These are phyloP conservation scores for Lacanobia wlatinum DNA, from an alignment of 2,888 invertebrate species.

Conservation along the genomic window DNA sequence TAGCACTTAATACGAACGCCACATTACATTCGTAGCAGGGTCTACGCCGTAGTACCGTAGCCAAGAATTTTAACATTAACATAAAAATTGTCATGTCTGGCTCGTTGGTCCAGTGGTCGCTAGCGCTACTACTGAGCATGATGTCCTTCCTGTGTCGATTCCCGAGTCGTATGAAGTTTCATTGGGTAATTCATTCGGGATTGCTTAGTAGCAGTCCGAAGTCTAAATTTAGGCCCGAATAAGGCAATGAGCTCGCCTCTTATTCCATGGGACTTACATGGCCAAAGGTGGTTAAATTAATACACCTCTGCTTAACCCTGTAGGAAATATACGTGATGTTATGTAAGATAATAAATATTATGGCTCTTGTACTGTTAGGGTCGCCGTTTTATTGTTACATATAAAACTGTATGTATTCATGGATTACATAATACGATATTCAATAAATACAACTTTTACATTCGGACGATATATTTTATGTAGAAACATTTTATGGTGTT, in stretches of 20 bases:
- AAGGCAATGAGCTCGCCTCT: too few relatives aligned
- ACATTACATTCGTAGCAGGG: constrained; percentile 41
- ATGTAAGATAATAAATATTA: constrained; percentile 14
- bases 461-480: constrained; percentile 48
- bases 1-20: constrained; percentile 43
- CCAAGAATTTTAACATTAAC: constrained; percentile 36
- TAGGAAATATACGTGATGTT: too few relatives aligned
- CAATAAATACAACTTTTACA: constrained; percentile 38
- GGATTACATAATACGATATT: constrained; percentile 30
- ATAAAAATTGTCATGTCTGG: constrained; percentile 2
- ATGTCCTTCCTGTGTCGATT: not conserved
- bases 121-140: not conserved
- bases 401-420: constrained; percentile 34
- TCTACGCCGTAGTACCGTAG: constrained; percentile 43
- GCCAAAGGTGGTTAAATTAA: too few relatives aligned
- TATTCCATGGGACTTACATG: too few relatives aligned
- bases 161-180: not conserved
- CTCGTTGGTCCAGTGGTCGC: constrained; percentile 5
- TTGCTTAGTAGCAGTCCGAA: too few relatives aligned
- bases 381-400: constrained; percentile 32
- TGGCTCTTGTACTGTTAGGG: constrained; percentile 17
- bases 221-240: too few relatives aligned
- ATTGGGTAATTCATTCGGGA: not conserved
- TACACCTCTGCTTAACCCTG: too few relatives aligned
- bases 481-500: constrained; percentile 37